Conservation (phyloP, 2,113 vertebrate species). For the Hirundichthys speculiger region DNA sequence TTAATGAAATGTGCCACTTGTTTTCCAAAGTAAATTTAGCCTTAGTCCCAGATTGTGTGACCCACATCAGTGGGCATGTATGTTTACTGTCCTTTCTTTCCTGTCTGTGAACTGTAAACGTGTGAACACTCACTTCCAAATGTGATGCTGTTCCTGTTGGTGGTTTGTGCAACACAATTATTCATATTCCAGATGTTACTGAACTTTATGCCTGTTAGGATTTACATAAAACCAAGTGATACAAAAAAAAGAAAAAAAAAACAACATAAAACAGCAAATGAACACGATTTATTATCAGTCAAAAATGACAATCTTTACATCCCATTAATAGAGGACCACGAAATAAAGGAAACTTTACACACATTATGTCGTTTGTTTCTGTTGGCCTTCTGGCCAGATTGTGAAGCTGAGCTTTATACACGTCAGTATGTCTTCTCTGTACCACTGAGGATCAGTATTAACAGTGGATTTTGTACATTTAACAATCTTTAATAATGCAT, state of each 20-base stretch:
- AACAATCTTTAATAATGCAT: too few species aligned
- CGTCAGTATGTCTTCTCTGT: too few species aligned
- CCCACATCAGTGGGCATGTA: constrained; percentile 4
- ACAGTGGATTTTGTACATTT: too few species aligned
- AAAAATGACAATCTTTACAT: constrained; percentile 46
- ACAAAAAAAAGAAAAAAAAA: background rate
- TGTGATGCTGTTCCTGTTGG: constrained; percentile 1
- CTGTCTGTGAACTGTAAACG: constrained; percentile 48
- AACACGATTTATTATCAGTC: constrained; percentile 68
- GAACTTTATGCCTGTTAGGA: background rate
- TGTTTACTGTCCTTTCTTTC: constrained; percentile 23
- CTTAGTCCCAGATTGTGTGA: constrained; percentile 15
- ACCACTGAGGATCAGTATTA: too few species aligned
- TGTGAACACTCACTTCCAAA: constrained; percentile 10
- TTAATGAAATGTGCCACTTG: background rate
- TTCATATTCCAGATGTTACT: background rate
- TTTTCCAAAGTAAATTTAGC: constrained; percentile 28
- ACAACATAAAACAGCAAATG: background rate
- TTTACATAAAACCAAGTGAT: background rate
- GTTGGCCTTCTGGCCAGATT: background rate
- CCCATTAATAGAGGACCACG: constrained; percentile 64
- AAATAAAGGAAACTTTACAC: constrained; percentile 71
- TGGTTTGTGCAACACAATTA: background rate
- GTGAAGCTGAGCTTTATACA: too few species aligned
- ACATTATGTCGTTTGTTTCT: constrained; percentile 34